Evolutionary conservation across 1,140 invertebrate genomes (phyloP).

Genomic region (Leptoteleia sp.): DNA sequence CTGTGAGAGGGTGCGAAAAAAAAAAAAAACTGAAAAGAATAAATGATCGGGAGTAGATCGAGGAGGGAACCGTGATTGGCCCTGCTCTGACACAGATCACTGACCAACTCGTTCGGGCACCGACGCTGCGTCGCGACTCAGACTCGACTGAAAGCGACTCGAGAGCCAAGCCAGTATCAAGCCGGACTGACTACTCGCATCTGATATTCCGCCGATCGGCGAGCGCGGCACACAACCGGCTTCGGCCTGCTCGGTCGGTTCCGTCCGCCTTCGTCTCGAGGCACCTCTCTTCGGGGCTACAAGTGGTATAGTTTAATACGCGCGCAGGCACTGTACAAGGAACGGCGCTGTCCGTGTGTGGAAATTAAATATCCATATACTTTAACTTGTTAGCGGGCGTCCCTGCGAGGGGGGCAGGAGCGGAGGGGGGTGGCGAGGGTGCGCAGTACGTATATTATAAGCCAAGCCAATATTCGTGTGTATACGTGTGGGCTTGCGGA

Average conservation of each 20-base stretch:
- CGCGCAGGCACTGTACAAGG: slow-evolving; percentile 31
- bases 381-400: slow-evolving; percentile 54
- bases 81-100: slow-evolving; percentile 68
- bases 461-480: slow-evolving; percentile 23
- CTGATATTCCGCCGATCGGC: slow-evolving; percentile 63
- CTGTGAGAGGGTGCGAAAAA: not conserved
- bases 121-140: slow-evolving; percentile 61
- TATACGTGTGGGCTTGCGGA: not conserved
- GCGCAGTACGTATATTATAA: slow-evolving; percentile 36
- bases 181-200: slow-evolving; percentile 63
- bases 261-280: slow-evolving; percentile 49
- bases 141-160: slow-evolving; percentile 47
- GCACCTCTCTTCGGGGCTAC: slow-evolving; percentile 26
- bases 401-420: slow-evolving; percentile 18
- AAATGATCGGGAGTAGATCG: not conserved
- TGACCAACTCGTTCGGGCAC: slow-evolving; percentile 65
- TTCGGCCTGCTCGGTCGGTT: slow-evolving; percentile 57
- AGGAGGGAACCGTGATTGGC: slow-evolving; percentile 50
- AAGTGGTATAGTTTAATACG: slow-evolving; percentile 56
- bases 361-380: slow-evolving; percentile 65
- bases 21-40: not conserved
- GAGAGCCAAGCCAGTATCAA: slow-evolving; percentile 54
- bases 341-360: slow-evolving; percentile 34
- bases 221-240: slow-evolving; percentile 59
- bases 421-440: slow-evolving; percentile 19